Conservation (phyloP, 2,113 vertebrate species). For the Mesoclemmys tuberculata region DNA sequence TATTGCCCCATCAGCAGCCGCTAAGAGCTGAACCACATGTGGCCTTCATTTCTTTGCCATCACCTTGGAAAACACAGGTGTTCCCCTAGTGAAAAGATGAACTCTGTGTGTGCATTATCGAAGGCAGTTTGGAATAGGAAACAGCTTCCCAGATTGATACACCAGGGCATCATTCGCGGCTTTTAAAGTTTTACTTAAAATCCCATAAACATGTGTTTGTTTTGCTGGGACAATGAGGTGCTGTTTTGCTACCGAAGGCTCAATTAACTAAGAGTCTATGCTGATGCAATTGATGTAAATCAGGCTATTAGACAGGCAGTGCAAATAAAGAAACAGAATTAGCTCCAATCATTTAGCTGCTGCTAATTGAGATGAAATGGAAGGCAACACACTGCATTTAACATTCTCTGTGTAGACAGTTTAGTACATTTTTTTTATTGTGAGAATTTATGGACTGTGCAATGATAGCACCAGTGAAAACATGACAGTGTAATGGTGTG, state of each 20-base stretch:
- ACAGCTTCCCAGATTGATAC: constrained; percentile 15
- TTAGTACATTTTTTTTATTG: constrained; percentile 34
- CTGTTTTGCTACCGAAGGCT: constrained; percentile 45
- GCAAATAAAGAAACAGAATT: constrained; percentile 52
- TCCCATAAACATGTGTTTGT: constrained; percentile 41
- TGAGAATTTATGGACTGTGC: constrained; percentile 67
- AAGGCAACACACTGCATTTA: constrained; percentile 49
- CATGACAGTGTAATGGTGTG: constrained; percentile 30
- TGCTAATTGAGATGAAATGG: constrained; percentile 57
- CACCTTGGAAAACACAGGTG: not conserved
- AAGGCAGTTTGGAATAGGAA: not conserved
- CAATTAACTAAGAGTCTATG: constrained; percentile 64
- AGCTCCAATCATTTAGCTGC: constrained; percentile 54
- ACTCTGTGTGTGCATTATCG: not conserved
- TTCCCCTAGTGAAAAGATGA: not conserved
- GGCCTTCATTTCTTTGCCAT: not conserved
- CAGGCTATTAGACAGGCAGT: constrained; percentile 53
- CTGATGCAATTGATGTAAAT: constrained; percentile 58
- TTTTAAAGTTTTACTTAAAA: constrained; percentile 57
- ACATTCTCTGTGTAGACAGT: not conserved
- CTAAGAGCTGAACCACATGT: not conserved
- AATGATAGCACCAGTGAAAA: constrained; percentile 56
- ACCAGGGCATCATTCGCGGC: not conserved
- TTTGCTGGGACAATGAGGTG: constrained; percentile 59
- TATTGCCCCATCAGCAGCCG: not conserved